These are phyloP conservation scores for Phania funesta DNA, from an alignment of 2,888 invertebrate species.

Conservation along the genomic window DNA sequence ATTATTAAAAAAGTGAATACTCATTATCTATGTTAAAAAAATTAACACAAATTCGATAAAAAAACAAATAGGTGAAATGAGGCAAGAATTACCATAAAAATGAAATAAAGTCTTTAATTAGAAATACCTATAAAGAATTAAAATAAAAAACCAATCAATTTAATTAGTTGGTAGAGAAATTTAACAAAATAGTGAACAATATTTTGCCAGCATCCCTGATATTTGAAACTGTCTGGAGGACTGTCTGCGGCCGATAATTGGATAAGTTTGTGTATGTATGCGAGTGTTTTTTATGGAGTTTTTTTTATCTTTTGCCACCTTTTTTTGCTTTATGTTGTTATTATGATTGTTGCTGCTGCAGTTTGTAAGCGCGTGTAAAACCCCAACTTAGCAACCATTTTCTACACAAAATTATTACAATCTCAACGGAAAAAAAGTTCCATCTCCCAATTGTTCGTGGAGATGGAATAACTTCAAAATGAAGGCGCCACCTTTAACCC, in stretches of 20 bases:
- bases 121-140: background rate
- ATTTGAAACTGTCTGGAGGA: conserved; percentile 58
- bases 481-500: conserved; percentile 30
- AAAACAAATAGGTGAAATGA: conserved; percentile 11
- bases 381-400: conserved; percentile 48
- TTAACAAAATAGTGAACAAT: background rate
- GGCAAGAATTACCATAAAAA: background rate
- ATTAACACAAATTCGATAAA: background rate
- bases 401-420: background rate
- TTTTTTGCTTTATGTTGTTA: background rate
- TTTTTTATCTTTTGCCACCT: background rate
- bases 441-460: conserved; percentile 33
- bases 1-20: background rate
- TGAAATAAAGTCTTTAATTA: background rate
- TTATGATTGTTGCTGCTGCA: conserved; percentile 8
- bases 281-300: background rate
- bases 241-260: conserved; percentile 19
- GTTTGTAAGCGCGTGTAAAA: conserved; percentile 6
- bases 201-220: conserved; percentile 17
- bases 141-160: background rate
- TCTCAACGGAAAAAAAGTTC: background rate
- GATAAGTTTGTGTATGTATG: conserved; percentile 22
- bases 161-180: background rate
- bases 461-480: background rate
- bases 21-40: background rate